Base-by-base conservation (phyloP, 2,113 vertebrate genomes). In the Nyctibius bracteatus region DNA sequence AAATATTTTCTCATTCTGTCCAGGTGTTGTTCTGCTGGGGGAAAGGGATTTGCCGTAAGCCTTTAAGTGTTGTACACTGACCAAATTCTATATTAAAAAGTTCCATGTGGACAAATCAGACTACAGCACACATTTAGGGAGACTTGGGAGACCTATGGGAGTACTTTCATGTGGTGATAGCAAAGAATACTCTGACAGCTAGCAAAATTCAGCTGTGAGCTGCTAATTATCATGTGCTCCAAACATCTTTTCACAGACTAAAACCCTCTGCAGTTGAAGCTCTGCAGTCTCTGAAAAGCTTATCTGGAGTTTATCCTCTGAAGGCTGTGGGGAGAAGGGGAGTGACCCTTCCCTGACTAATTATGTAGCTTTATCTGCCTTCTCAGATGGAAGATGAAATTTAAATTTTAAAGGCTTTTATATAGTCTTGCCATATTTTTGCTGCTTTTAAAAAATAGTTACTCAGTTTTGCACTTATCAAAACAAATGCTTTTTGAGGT, bases 41-140 rank as follows among this genome's bases (percentile, higher is more conserved):
- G 72, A 95, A 83, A 88, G 13, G 59, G 75, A 95, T 96, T 95
- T 95, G n/a, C 72, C 8, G 1, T 91, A 95, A 96, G 87, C 85
- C 94, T 90, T 70, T 82, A 94, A 93, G 75, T 92, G 74, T 59
- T 66, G 63, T 67, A 68, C 27, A 62, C 63, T 66, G 82, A 92
- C 43, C 30, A 90, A 79, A 75, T 72, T 75, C 57, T 74, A 5
- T 68, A 62, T 89, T 81, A 59, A 70, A 92, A 94, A 91, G 57
- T 84, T 94, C 52, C 33, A 11, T 28, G 82, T 52, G 82, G 85
- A 83, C 93, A 90, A 80, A 88, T 83, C 54, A 92, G 84, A 70
- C 65, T 68, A 82, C 43, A 90, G 59, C 28, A 91, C 54, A 61
- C 79, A 78, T 80, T 86, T 52, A 91, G 24, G 59, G 72, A 88